Conservation (phyloP, 2,113 vertebrate genomes). For the Laterallus jamaicensis region DNA sequence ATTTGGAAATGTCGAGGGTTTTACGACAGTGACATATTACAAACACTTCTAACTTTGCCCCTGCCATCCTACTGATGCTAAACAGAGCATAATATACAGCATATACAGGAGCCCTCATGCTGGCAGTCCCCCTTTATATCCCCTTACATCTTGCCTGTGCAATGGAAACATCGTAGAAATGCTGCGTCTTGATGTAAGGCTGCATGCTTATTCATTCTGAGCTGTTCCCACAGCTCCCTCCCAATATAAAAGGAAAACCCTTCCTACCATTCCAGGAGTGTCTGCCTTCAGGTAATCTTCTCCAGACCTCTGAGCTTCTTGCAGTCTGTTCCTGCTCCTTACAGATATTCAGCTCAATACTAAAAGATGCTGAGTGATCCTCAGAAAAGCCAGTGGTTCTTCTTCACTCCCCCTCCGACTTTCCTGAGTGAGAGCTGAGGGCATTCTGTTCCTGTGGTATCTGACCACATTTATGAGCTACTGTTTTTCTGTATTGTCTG, state of each 20-base stretch:
- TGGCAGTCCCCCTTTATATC: not conserved
- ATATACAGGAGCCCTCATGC: not conserved
- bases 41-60: not conserved
- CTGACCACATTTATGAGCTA: not conserved
- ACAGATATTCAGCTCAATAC: not conserved
- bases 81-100: not conserved
- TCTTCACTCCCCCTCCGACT: not conserved
- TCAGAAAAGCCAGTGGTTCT: not conserved
- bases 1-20: not conserved
- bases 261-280: conserved; percentile 47
- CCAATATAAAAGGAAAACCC: conserved; percentile 5
- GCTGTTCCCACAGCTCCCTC: not conserved
- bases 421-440: not conserved
- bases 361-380: conserved; percentile 21
- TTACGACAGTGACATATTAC: not conserved
- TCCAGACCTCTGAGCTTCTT: conserved; percentile 4
- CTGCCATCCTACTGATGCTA: not conserved
- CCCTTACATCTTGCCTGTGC: not conserved
- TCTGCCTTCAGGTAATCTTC: conserved; percentile 31
- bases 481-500: conserved; percentile 15
- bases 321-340: not conserved
- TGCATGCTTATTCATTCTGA: not conserved
- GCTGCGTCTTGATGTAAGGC: not conserved
- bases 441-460: not conserved
- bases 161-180: not conserved